Conservation (phyloP, 2,797 vertebrate genomes). For the Ctenochaetus hawaiiensis region DNA sequence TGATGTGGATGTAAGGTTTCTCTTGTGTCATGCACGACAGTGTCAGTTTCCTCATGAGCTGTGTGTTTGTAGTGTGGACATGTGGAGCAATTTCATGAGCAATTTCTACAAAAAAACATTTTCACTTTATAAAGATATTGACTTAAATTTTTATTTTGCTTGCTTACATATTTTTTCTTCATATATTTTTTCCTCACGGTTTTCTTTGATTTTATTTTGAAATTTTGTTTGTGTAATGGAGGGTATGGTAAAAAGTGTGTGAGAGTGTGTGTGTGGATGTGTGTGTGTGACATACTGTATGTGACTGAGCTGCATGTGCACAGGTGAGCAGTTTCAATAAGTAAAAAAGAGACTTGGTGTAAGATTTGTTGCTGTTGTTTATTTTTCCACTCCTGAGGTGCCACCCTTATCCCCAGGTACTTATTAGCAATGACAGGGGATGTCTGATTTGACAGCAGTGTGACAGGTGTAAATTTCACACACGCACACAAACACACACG, state of each 20-base stretch:
- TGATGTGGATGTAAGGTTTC: conserved; percentile 21
- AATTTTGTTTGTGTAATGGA: too few species aligned
- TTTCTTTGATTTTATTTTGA: not conserved
- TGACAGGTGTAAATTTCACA: conserved; percentile 84
- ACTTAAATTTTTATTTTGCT: not conserved
- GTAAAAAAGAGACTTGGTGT: conserved; percentile 1
- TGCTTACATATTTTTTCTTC: not conserved
- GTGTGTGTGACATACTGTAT: not conserved
- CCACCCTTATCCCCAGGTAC: conserved; percentile 64
- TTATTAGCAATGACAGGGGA: conserved; percentile 73
- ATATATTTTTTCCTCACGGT: not conserved
- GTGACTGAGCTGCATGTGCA: not conserved
- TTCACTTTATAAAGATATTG: not conserved
- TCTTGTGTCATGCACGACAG: conserved; percentile 31
- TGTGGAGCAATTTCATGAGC: not conserved
- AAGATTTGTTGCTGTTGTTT: conserved; percentile 53
- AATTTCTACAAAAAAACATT: not conserved
- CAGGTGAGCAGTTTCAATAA: not conserved
- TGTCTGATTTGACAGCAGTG: conserved; percentile 77
- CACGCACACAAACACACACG: conserved; percentile 36
- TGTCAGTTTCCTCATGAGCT: conserved; percentile 8
- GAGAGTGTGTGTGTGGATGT: not conserved
- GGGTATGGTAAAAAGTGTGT: not conserved
- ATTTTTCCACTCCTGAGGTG: conserved; percentile 43
- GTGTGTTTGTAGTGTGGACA: conserved; percentile 6